Evolutionary conservation across 2,113 vertebrate genomes (phyloP), one percentile per base, ranked within the genome.

Genomic region (Mus pahari): DNA sequence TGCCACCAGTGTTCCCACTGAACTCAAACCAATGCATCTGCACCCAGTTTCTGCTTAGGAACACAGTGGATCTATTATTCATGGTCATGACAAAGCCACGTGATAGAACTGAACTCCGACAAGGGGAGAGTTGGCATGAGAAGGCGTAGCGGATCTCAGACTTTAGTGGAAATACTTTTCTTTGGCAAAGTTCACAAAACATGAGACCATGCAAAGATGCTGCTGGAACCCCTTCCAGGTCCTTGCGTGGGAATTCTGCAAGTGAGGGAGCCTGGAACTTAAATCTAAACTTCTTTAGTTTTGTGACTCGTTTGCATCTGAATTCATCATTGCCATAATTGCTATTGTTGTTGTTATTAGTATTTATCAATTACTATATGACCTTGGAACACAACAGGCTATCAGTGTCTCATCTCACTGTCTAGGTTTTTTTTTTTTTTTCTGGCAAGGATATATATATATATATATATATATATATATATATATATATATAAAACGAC

Each of bases 211-310:
- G 48, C 45, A 68, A 92, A 90, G n/a, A 75, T 4, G 81, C 42
- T 45, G 14, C 70, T 36, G 31, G 24, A 36, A 16, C 4, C n/a
- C 78, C 20, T 94, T 87, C 19, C 45, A 28, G 28, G 53, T 42
- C 36, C 17, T 83, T 78, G 58, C 77, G 48, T 50, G 33, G 62
- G 62, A 7, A 5, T 16, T 16, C 73, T 13, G 4, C 11, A 55
- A 96, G n/a, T 33, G 75, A 64, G 22, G 16, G 7, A 83, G 10
- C n/a, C 68, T 86, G 45, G 87, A 74, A 92, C 48, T 55, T 90
- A 95, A 74, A 50, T 90, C 5, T n/a, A 73, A 74, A 33, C 31
- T 84, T 88, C 33, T 42, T 89, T 66, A 81, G 45, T 62, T 94
- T 86, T 22, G 2, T 70, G 26, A 48, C 45, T 83, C 78, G 92